phyloP scores from a whole-genome alignment of 2,888 invertebrate genomes.

The Leucophenga maculata region DNA sequence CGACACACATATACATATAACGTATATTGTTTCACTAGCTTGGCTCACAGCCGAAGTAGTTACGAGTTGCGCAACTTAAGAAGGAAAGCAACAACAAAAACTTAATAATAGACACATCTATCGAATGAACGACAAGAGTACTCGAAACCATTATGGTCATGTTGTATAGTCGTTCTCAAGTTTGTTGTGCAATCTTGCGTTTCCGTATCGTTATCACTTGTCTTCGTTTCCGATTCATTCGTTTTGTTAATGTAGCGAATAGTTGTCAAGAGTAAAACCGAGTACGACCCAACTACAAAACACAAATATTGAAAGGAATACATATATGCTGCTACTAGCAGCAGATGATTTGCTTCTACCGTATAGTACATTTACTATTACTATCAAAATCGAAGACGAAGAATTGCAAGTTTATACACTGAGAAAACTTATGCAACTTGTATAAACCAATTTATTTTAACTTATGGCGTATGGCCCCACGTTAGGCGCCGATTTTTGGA shows the following conservation, averaged over 20 bases:
- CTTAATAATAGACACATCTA: neutral
- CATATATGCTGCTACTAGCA: too few species aligned
- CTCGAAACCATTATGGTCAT: conserved; percentile 55
- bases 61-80: conserved; percentile 14
- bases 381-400: neutral
- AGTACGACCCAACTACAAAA: conserved; percentile 49
- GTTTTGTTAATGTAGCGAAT: conserved; percentile 69
- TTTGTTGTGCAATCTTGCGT: conserved; percentile 54
- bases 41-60: neutral
- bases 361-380: neutral
- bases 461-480: too few species aligned
- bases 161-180: conserved; percentile 45
- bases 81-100: conserved; percentile 3
- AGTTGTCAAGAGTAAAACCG: conserved; percentile 60
- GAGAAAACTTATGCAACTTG: too few species aligned
- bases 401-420: too few species aligned
- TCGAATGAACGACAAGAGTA: neutral
- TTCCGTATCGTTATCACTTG: conserved; percentile 58
- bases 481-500: too few species aligned
- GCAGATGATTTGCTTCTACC: too few species aligned
- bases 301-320: neutral
- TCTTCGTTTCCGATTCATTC: conserved; percentile 68
- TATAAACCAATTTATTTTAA: too few species aligned
- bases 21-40: too few species aligned
- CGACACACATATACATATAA: neutral